Conservation (phyloP, 2,888 invertebrate species). For the Chorisops tibialis region DNA sequence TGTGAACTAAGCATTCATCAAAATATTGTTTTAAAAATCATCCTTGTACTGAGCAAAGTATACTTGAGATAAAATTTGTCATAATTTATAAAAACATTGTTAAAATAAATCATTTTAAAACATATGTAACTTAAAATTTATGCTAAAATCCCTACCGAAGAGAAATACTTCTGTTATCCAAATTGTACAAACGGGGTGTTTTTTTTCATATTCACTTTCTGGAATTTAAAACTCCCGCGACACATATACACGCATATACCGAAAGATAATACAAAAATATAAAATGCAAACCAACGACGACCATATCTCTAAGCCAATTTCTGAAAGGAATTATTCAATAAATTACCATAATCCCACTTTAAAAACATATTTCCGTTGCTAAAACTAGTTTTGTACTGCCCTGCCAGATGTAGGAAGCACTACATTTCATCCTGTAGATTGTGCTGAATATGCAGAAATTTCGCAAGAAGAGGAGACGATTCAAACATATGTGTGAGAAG, state of each 20-base stretch:
- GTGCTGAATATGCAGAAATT: constrained; percentile 26
- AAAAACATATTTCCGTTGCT: constrained; percentile 31
- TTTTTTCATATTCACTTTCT: too few species aligned
- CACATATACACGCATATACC: neutral
- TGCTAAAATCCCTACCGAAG: too few species aligned
- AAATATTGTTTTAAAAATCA: too few species aligned
- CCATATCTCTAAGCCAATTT: constrained; percentile 32
- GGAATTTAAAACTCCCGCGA: neutral
- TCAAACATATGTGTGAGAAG: constrained; percentile 7
- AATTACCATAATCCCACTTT: constrained; percentile 34
- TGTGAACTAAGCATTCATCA: too few species aligned
- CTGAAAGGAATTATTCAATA: constrained; percentile 31
- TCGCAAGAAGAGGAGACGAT: constrained; percentile 6
- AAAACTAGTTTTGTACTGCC: constrained; percentile 23
- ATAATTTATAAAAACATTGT: too few species aligned
- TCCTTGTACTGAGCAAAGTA: too few species aligned
- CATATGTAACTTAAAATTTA: too few species aligned
- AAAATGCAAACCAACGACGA: constrained; percentile 25
- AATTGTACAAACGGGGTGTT: too few species aligned
- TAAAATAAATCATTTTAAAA: too few species aligned
- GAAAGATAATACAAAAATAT: constrained; percentile 18
- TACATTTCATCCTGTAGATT: neutral
- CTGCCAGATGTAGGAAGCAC: constrained; percentile 18
- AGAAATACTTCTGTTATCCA: too few species aligned
- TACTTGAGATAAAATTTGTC: too few species aligned